Base-by-base conservation (phyloP, 2,113 vertebrate species). In the Corythoichthys intestinalis region DNA sequence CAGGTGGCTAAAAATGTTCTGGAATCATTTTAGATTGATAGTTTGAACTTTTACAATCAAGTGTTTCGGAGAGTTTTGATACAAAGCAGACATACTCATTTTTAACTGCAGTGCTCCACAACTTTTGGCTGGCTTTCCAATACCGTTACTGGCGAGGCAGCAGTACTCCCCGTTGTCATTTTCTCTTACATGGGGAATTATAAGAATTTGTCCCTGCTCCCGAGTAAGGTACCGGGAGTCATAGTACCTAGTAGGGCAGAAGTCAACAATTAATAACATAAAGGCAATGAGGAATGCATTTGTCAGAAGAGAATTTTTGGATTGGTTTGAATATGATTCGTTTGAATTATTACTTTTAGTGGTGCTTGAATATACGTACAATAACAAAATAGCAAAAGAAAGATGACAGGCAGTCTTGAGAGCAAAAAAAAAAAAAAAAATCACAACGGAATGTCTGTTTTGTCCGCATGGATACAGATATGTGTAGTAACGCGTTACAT, bases 101-200 rank as follows among this genome's bases (percentile, higher is more conserved):
- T 99, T 99, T 37, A 99, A 94, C 89, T 99, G 97, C 58, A 99
- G 92, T 4, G 97, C 97, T 2, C 96, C 97, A 13, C 97, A 99
- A 69, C 95, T 98, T 87, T 96, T 94, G 0, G 91, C 95, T 0
- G 94, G 85, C 0, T 92, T 91, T 71, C 96, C 96, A 1, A 98
- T 85, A 0, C 96, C 95, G 0, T 99, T 98, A 39, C 92, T 93
- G 4, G 96, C 96, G 0, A 89, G 83, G 83, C 97, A 99, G 84
- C 97, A 99, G 81, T 98, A 99, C 61, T 97, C 92, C 8, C 96
- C 97, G 0, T 93, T 96, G 0, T 99, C 97, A 0, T 90, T 91
- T 72, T 98, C 96, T 74, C 93, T 94, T 60, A 95, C 95, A 0
- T 93, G 95, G 78, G 96, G 86, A 86, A 99, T 94, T 78, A 93